Base-by-base conservation (phyloP, 1,140 invertebrate species). In the Holcopasites calliopsidis region DNA sequence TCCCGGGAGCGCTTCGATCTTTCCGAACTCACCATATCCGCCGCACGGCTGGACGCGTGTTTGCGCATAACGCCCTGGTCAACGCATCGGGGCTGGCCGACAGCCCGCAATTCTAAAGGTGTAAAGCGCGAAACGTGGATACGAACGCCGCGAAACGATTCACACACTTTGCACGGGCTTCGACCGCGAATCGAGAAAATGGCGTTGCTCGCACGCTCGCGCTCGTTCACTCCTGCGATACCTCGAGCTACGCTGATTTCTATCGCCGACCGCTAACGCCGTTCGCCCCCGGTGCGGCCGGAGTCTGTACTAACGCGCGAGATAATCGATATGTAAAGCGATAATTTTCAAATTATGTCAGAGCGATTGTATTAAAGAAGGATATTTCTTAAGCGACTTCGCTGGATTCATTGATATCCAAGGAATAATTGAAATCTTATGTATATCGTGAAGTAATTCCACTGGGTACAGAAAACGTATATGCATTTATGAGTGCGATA, bases 1-100 rank as follows among this genome's bases (percentile, higher is more conserved):
- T 75, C 73, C 73, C 73, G 65, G 73, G 78, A 76, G 73, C 74
- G 60, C 65, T 55, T 64, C 57, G 72, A 76, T 79, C 68, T 57
- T 57, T 44, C 55, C 28, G 35, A 60, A 82, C 80, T 82, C 80
- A 81, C 80, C 79, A 82, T 82, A 82, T 82, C 79, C 70, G 76
- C 64, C 73, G 64, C 35, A 81, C 80, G 42, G 62, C 62, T 70
- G 79, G 60, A 61, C 69, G 69, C 79, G 74, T 82, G 80, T 77
- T 23, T 49, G 23, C 33, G 47, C 80, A 82, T 82, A 74, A 77
- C 79, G 61, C n/a, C n/a, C 69, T 76, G 57, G 13, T 28, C 33
- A 68, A 40, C n/a, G 52, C 80, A 49, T 10, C 35, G 31, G 26
- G 31, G 42, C 44, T 35, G 23, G 42, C 38, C 28, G 61, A 42